Base-by-base conservation (phyloP, 2,888 invertebrate genomes). In the Acleris laterana region DNA sequence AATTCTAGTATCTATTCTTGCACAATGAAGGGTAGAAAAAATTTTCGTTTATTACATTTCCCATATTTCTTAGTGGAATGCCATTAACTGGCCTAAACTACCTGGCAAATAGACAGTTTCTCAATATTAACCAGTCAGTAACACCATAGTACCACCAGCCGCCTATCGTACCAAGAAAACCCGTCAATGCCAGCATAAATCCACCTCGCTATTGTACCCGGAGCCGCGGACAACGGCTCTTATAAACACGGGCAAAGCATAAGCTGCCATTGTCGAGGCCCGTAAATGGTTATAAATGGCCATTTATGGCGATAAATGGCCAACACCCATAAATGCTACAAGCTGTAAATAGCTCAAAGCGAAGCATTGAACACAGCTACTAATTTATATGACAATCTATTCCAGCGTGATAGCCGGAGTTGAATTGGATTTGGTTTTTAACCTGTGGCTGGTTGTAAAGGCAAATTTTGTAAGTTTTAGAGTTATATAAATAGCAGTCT, bases 101-200 rank as follows among this genome's bases (percentile, higher is more conserved):
- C 28, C 1, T 28, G 25, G 7, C 6, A 28, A 28, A 28, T 7
- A 28, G 25, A 1, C 25, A 28, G 25, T 0, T 28, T 28, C 9
- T 1, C 28, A 7, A 28, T 7, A 9, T 28, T 28, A 28, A 28
- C 32, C 32, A 32, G 32, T 13, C 13, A 38, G 13, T 38, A 38
- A 13, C 38, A 13, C 13, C 38, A 38, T 13, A 50, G 79, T 76
- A 70, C 62, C 69, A 77, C 73, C 68, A 65, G 71, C 59, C 78
- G 57, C 62, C 44, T 16, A 74, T 76, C 68, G 73, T 85, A 85
- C 85, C 77, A 73, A 83, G 87, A 87, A 86, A 85, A 85, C 80
- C 82, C 81, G 74, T 86, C 73, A 86, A 88, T 81, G 80, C 77
- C 72, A 65, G 65, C 85, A 83, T 87, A 86, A 85, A 87, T 85